Percentiles rank a stretch among this genome's conserved stretches.
Evolutionary conservation across 2,113 vertebrate genomes (phyloP).

Genomic region (Solea solea): DNA sequence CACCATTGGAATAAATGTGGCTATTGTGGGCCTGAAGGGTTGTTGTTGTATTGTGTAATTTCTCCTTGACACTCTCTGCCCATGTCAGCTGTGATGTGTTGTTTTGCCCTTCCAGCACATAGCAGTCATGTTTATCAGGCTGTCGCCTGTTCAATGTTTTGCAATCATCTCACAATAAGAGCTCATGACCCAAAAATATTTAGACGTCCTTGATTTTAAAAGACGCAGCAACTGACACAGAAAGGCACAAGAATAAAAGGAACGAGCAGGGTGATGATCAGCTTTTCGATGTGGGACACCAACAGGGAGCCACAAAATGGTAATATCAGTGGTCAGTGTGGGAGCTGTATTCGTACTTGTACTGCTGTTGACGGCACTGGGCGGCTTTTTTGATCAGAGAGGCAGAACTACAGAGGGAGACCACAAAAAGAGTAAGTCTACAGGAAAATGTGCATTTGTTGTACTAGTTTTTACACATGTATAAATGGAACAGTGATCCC

Average conservation of each 20-base stretch:
- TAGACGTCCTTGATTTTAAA: constrained; percentile 66
- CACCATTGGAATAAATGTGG: constrained; percentile 73
- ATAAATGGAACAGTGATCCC: too few species aligned
- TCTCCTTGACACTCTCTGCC: background rate
- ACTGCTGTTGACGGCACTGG: constrained; percentile 55
- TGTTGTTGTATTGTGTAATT: constrained; percentile 1
- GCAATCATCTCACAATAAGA: constrained; percentile 24
- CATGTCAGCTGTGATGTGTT: constrained; percentile 27
- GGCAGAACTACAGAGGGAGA: constrained; percentile 17
- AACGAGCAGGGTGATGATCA: background rate
- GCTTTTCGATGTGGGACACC: constrained; percentile 29
- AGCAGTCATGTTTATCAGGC: constrained; percentile 17
- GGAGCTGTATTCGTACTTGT: constrained; percentile 62
- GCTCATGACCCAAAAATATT: constrained; percentile 61
- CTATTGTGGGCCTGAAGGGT: constrained; percentile 58
- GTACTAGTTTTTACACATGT: background rate
- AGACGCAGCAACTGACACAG: constrained; percentile 11
- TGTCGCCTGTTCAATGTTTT: background rate
- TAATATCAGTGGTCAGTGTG: constrained; percentile 47
- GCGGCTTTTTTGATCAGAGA: constrained; percentile 25
- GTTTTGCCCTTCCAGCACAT: constrained; percentile 55
- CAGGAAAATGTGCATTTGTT: constrained; percentile 39
- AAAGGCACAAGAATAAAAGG: constrained; percentile 63
- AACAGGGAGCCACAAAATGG: constrained; percentile 29
- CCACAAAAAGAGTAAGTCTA: constrained; percentile 28